These are phyloP conservation scores for Lamprotornis superbus DNA, from an alignment of 2,113 vertebrate genomes.

Conservation along the genomic window DNA sequence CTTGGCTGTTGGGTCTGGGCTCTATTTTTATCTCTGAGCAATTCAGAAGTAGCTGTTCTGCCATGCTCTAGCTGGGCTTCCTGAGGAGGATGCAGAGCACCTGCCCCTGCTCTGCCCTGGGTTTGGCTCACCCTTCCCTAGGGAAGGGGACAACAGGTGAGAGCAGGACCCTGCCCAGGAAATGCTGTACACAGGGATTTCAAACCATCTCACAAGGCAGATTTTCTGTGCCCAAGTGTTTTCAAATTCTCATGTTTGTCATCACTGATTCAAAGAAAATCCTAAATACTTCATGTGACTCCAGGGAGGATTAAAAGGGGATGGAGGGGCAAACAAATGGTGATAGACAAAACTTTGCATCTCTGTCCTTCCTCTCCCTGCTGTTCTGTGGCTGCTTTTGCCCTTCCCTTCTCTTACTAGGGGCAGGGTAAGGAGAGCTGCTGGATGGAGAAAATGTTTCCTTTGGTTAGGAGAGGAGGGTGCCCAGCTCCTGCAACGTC, in stretches of 20 bases:
- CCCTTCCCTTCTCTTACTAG: not conserved
- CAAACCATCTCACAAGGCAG: not conserved
- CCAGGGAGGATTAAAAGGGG: not conserved
- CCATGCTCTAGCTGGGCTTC: not conserved
- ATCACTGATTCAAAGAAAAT: not conserved
- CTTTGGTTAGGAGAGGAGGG: not conserved
- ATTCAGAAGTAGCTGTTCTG: not conserved
- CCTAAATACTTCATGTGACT: not conserved
- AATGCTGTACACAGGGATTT: accelerated
- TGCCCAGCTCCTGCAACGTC: not conserved
- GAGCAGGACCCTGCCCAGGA: not conserved
- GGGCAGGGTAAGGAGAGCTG: not conserved
- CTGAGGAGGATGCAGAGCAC: not conserved
- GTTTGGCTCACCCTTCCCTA: not conserved
- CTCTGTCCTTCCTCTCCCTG: not conserved
- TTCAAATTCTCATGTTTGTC: not conserved
- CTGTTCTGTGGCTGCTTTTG: not conserved
- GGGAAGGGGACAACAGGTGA: not conserved
- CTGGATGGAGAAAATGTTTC: not conserved
- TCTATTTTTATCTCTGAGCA: not conserved
- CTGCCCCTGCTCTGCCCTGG: not conserved
- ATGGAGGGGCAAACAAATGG: not conserved
- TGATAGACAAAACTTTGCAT: not conserved
- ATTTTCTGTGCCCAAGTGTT: not conserved
- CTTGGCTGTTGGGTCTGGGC: not conserved